Base-by-base conservation (phyloP, 2,797 vertebrate species). In the Enteromius mattozi region DNA sequence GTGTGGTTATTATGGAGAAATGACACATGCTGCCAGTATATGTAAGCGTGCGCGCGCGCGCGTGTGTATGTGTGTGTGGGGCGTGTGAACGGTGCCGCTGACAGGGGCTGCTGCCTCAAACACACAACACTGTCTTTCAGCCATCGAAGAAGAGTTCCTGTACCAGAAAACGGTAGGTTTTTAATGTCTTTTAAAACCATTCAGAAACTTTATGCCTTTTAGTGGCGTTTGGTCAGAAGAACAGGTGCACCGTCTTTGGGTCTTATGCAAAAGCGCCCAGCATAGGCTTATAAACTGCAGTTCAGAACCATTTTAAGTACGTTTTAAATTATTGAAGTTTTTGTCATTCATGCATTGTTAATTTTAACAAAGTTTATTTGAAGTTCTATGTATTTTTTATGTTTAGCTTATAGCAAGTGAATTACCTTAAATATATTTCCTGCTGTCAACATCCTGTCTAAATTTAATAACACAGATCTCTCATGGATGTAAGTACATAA, bases 221-320 rank as follows among this genome's bases (percentile, higher is more conserved):
- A 9, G 7, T 6, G 13, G 9, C 40, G 27, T 47, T 59, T 69
- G 7, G 9, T 7, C 8, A 1, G 17, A 35, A 33, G 77, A 85
- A 68, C 80, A 85, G 80, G 83, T 88, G 80, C 27, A 72, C 51
- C 19, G 30, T n/a, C 63, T 24, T 6, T 14, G 35, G 2, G 30
- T 47, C 45, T 35, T 14, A 3, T 24, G 24, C 59, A 45, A 33
- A n/a, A 65, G 27, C 9, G 16, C 37, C 3, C 47, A 47, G 45
- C 45, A 27, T n/a, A 16, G 54, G 2, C 0, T 35, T 19, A 37
- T 21, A 47, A 65, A 65, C 30, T 47, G 37, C n/a, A 24, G 14
- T 66, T 35, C 30, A 79, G 59, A 35, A 8, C 33, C 12, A 63
- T 12, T 61, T 61, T n/a, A 61, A 24, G 10, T 27, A 61, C 10